These are phyloP conservation scores for Cyprinodon variegatus DNA, from an alignment of 2,113 vertebrate species.

Conservation along the genomic window DNA sequence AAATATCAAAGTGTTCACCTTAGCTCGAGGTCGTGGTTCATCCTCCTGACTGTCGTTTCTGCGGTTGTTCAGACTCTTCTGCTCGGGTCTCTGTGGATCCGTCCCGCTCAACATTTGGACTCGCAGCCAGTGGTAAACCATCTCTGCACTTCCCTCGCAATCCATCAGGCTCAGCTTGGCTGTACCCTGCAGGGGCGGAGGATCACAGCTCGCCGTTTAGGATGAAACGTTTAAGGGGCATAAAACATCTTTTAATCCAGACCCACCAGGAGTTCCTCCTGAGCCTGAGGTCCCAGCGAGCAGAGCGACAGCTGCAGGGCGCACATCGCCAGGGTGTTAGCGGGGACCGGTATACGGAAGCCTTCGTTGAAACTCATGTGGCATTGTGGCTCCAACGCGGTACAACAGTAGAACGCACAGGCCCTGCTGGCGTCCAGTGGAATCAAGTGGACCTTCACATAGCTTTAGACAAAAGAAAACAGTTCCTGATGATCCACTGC, in stretches of 20 bases:
- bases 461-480: conserved; percentile 75
- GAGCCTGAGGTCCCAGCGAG: conserved; percentile 84
- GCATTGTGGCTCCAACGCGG: conserved; percentile 87
- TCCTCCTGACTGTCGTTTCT: conserved; percentile 65
- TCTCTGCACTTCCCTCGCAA: conserved; percentile 83
- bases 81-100: conserved; percentile 75
- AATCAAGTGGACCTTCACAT: conserved; percentile 90
- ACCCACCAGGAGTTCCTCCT: conserved; percentile 92
- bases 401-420: conserved; percentile 90
- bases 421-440: conserved; percentile 85
- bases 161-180: conserved; percentile 87
- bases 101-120: conserved; percentile 84
- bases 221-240: neutral
- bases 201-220: neutral
- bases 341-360: conserved; percentile 89
- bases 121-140: conserved; percentile 90
- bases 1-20: conserved; percentile 33
- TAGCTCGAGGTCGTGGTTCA: conserved; percentile 75
- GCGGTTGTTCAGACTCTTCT: conserved; percentile 63
- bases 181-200: conserved; percentile 82
- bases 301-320: conserved; percentile 91
- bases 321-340: conserved; percentile 81
- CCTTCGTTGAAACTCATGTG: conserved; percentile 92
- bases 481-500: neutral
- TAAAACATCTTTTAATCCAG: neutral